phyloP scores from a whole-genome alignment of 2,797 vertebrate genomes.

The Labroides dimidiatus region DNA sequence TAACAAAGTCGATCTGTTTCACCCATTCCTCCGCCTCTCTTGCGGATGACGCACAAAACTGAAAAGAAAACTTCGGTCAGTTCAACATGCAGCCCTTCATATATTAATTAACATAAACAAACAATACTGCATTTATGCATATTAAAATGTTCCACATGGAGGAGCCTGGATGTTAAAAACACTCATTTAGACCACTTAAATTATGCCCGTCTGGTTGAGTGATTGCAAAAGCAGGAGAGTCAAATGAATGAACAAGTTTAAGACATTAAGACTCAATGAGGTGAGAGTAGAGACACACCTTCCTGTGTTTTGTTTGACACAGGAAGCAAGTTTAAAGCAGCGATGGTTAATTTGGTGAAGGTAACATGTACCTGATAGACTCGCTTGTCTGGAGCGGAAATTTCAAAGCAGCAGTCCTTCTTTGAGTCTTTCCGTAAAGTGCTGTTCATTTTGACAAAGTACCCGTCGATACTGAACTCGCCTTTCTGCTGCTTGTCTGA shows the following conservation, averaged over 20 bases:
- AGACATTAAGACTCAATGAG: slow-evolving; percentile 57
- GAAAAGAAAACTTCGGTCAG: slow-evolving; percentile 63
- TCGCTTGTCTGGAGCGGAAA: slow-evolving; percentile 94
- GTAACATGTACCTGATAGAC: slow-evolving; percentile 90
- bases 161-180: slow-evolving; percentile 52
- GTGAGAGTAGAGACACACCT: slow-evolving; percentile 37
- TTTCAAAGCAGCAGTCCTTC: slow-evolving; percentile 98
- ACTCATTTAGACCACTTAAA: slow-evolving; percentile 62
- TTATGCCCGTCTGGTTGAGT: slow-evolving; percentile 45
- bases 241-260: slow-evolving; percentile 57
- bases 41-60: slow-evolving; percentile 94
- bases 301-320: slow-evolving; percentile 38
- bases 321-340: slow-evolving; percentile 14
- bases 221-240: slow-evolving; percentile 55
- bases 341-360: background rate
- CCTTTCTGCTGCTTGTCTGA: slow-evolving; percentile 99
- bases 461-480: slow-evolving; percentile 94
- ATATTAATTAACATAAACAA: slow-evolving; percentile 78
- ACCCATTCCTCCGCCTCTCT: slow-evolving; percentile 97
- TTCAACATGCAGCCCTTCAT: slow-evolving; percentile 59
- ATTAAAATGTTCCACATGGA: slow-evolving; percentile 69
- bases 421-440: slow-evolving; percentile 92
- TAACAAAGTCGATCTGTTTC: slow-evolving; percentile 91
- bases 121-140: slow-evolving; percentile 74
- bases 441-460: slow-evolving; percentile 92